These are phyloP conservation scores for Eudemis profundana DNA, from an alignment of 2,888 invertebrate genomes.

Conservation along the genomic window DNA sequence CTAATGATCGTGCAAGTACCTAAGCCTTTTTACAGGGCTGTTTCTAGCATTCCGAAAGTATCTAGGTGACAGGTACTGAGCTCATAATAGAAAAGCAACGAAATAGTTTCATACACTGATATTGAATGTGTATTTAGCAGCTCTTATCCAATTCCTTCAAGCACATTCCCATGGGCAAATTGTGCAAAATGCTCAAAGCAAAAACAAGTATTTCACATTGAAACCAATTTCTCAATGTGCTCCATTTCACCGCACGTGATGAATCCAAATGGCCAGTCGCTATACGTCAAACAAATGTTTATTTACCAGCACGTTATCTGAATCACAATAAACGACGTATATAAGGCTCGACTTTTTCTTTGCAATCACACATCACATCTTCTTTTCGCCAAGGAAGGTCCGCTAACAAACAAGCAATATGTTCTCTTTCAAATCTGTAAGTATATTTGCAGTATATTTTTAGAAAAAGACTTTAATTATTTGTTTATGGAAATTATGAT, in stretches of 20 bases:
- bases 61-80: too few relatives aligned
- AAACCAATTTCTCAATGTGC: conserved; percentile 75
- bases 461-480: conserved; percentile 3
- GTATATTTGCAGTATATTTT: conserved; percentile 48
- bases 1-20: too few relatives aligned
- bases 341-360: conserved; percentile 72
- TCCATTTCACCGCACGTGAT: conserved; percentile 79
- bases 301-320: conserved; percentile 72
- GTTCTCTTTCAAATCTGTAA: conserved; percentile 82
- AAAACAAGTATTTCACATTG: conserved; percentile 61
- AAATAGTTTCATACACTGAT: too few relatives aligned
- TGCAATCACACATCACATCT: conserved; percentile 73
- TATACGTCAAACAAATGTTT: conserved; percentile 79
- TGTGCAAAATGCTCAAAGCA: neutral
- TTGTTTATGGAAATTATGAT: neutral
- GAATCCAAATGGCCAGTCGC: conserved; percentile 79
- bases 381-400: conserved; percentile 80
- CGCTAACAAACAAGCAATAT: conserved; percentile 73
- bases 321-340: conserved; percentile 79
- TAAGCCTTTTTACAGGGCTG: too few relatives aligned
- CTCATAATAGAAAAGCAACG: too few relatives aligned
- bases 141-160: neutral
- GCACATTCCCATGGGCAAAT: neutral
- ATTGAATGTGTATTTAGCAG: too few relatives aligned
- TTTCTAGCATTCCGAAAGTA: too few relatives aligned